Evolutionary conservation across 2,888 invertebrate species (phyloP).

Genomic region (Allolobophora icterica): DNA sequence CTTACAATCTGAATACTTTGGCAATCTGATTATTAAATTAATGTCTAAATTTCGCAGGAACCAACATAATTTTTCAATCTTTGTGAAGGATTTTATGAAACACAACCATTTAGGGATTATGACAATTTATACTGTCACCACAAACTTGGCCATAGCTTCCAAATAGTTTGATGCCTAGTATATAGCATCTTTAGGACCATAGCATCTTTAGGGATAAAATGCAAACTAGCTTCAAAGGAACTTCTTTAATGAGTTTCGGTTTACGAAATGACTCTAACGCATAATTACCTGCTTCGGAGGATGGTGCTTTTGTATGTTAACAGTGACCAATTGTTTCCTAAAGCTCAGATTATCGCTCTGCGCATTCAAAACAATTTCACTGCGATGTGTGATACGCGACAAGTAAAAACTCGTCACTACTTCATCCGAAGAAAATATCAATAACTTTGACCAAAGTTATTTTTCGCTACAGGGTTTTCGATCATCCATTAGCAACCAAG

Average conservation of each 20-base stretch:
- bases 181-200: too few relatives aligned
- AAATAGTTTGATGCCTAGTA: not conserved
- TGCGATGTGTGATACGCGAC: not conserved
- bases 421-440: not conserved
- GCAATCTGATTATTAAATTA: too few relatives aligned
- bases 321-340: too few relatives aligned
- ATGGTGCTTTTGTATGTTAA: not conserved
- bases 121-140: not conserved
- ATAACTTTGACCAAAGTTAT: conserved; percentile 7
- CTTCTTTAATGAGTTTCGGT: not conserved
- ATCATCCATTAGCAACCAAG: not conserved
- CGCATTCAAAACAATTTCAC: not conserved
- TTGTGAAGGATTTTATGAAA: too few relatives aligned
- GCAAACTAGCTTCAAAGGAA: not conserved
- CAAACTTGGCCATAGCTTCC: not conserved
- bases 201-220: not conserved
- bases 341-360: not conserved
- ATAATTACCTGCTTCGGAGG: not conserved
- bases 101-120: not conserved
- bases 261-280: not conserved
- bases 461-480: not conserved
- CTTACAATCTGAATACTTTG: too few relatives aligned
- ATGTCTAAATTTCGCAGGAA: too few relatives aligned
- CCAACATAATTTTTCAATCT: too few relatives aligned
- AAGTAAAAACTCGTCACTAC: not conserved